These are phyloP conservation scores for Spongilla lacustris DNA, from an alignment of 37 sponge, comb jelly and placozoan species.

Conservation along the genomic window DNA sequence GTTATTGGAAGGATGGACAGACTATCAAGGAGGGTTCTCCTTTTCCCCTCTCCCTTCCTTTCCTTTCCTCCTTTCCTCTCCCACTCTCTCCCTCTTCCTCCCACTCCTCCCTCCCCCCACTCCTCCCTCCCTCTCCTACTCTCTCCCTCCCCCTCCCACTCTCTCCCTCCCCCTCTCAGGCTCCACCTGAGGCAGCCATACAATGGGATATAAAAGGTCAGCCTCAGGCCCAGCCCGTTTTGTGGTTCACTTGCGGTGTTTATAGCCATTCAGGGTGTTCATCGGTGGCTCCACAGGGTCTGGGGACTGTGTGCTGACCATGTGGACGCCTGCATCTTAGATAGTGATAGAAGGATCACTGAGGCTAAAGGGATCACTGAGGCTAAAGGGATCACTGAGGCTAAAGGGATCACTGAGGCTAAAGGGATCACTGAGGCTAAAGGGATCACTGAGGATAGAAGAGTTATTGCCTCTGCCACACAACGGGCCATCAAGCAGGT, in stretches of 20 bases:
- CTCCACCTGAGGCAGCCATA: slow-evolving; percentile 58
- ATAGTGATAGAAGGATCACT: not conserved
- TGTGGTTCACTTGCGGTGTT: no score
- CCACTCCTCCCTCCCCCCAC: not conserved
- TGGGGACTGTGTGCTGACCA: slow-evolving; percentile 29
- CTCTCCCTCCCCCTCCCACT: no score
- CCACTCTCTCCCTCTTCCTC: not conserved
- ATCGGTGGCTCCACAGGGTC: slow-evolving; percentile 45
- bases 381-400: not conserved
- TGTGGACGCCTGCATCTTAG: not conserved
- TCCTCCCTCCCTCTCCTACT: no score
- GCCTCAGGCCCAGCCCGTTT: not conserved
- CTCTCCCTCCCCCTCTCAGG: slow-evolving; percentile 7
- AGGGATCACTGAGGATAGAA: slow-evolving; percentile 1
- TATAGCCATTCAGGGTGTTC: slow-evolving; percentile 49
- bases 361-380: slow-evolving; percentile 7
- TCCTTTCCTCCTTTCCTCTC: no score
- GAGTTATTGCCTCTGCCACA: slow-evolving; percentile 5
- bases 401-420: not conserved
- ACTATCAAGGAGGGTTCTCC: no score
- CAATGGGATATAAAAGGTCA: slow-evolving; percentile 67
- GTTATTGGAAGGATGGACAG: not conserved
- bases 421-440: not conserved
- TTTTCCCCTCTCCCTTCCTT: no score
- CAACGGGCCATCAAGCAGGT: slow-evolving; percentile 59